Evolutionary conservation across 2,888 invertebrate genomes (phyloP).

Genomic region (Pammene aurita): DNA sequence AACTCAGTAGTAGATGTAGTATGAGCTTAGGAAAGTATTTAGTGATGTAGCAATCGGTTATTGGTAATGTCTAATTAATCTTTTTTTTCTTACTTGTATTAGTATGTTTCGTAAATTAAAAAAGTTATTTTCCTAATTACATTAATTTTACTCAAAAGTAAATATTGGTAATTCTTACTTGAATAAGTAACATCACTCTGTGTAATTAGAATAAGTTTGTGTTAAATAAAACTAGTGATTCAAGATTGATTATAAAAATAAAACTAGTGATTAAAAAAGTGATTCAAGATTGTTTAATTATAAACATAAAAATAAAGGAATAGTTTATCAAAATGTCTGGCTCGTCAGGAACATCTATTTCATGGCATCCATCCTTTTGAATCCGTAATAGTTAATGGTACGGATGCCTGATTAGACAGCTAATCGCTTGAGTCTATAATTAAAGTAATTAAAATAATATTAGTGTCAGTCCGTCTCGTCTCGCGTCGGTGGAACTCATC

Average conservation of each 20-base stretch:
- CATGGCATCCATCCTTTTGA: not conserved
- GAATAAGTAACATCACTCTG: too few relatives aligned
- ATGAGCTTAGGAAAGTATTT: not conserved
- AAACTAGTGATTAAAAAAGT: too few relatives aligned
- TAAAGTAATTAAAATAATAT: constrained; percentile 27
- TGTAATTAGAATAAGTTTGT: too few relatives aligned
- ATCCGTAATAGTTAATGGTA: constrained; percentile 1
- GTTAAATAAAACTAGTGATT: too few relatives aligned
- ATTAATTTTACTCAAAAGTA: too few relatives aligned
- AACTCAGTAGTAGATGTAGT: not conserved
- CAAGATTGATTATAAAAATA: too few relatives aligned
- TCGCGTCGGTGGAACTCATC: not conserved
- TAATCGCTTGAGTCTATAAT: constrained; percentile 3
- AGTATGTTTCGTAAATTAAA: constrained; percentile 5
- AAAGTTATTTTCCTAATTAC: not conserved
- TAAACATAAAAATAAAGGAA: too few relatives aligned
- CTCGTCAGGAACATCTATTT: not conserved
- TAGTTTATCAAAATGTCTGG: not conserved
- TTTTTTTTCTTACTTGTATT: constrained; percentile 3
- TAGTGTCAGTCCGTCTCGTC: constrained; percentile 9
- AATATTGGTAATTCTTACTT: too few relatives aligned
- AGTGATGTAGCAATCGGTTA: constrained; percentile 19
- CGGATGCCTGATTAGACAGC: constrained; percentile 17
- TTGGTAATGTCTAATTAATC: constrained; percentile 31
- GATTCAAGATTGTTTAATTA: too few relatives aligned